Percentiles rank a stretch among this genome's conserved stretches.
These are phyloP conservation scores for Caprella mutica DNA, from an alignment of 2,888 invertebrate species.

Conservation along the genomic window DNA sequence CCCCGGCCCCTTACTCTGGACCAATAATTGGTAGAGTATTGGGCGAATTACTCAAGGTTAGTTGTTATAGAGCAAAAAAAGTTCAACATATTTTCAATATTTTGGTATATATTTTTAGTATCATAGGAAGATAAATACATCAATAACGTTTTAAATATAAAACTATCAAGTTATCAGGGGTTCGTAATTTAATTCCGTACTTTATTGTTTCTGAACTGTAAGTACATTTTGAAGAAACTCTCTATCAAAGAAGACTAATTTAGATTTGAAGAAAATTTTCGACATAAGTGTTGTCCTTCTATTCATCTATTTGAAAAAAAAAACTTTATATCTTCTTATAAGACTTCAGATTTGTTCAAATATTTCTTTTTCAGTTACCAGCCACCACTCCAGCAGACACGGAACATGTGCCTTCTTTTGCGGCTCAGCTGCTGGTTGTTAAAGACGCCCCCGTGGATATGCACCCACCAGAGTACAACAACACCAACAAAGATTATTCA, in stretches of 20 bases:
- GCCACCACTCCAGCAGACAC: constrained; percentile 23
- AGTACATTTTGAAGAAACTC: neutral
- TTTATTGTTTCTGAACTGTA: neutral
- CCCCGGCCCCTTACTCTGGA: constrained; percentile 4
- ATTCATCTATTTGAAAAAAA: neutral
- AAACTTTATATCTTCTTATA: no score
- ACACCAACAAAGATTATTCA: neutral
- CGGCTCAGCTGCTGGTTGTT: constrained; percentile 31
- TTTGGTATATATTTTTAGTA: neutral
- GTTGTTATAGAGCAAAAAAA: neutral
- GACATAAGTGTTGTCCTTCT: neutral
- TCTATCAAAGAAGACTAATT: no score
- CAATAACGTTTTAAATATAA: neutral
- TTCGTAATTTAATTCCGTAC: neutral
- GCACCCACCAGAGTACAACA: constrained; percentile 22
- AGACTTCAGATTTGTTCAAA: no score
- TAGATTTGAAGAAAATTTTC: no score
- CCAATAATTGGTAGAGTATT: constrained; percentile 14
- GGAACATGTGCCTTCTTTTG: constrained; percentile 33
- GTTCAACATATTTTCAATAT: neutral
- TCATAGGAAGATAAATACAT: neutral
- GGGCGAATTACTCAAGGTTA: neutral
- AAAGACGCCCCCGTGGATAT: constrained; percentile 24
- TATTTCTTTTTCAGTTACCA: constrained; percentile 20
- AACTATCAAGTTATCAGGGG: no score